Conservation (phyloP, 2,888 invertebrate genomes). For the Serripes groenlandicus region DNA sequence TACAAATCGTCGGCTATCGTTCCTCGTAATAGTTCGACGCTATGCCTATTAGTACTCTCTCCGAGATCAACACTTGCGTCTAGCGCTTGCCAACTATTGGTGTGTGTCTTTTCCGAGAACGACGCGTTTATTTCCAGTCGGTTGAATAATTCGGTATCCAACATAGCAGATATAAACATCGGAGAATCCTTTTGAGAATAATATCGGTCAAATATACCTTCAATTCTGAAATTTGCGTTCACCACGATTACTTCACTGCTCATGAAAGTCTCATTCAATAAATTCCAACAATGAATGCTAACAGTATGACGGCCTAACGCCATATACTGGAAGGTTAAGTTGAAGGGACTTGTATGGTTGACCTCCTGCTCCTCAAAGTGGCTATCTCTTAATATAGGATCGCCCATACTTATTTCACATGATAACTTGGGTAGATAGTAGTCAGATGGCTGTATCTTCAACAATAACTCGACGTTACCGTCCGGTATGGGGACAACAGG, state of each 20-base stretch:
- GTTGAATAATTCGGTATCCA: slow-evolving; percentile 65
- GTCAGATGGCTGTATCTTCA: slow-evolving; percentile 38
- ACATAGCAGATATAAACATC: slow-evolving; percentile 60
- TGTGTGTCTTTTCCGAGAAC: slow-evolving; percentile 51
- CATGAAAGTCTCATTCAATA: slow-evolving; percentile 38
- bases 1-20: slow-evolving; percentile 44
- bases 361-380: slow-evolving; percentile 37
- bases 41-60: slow-evolving; percentile 26
- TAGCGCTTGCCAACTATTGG: slow-evolving; percentile 54
- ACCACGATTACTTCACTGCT: slow-evolving; percentile 37
- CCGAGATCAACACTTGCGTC: slow-evolving; percentile 9
- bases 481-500: slow-evolving; percentile 52
- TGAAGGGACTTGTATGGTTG: slow-evolving; percentile 50
- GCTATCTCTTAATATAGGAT: slow-evolving; percentile 43
- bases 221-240: slow-evolving; percentile 56
- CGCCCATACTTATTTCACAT: slow-evolving; percentile 60
- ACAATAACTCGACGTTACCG: slow-evolving; percentile 38
- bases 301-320: slow-evolving; percentile 63
- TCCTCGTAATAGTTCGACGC: slow-evolving; percentile 56
- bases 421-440: slow-evolving; percentile 47
- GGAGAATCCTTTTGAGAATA: slow-evolving; percentile 65
- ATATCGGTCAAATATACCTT: slow-evolving; percentile 67
- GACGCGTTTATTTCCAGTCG: slow-evolving; percentile 58
- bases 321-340: slow-evolving; percentile 59
- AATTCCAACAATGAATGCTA: slow-evolving; percentile 62